Conservation (phyloP, 2,888 invertebrate species). For the Drosophila dives region DNA sequence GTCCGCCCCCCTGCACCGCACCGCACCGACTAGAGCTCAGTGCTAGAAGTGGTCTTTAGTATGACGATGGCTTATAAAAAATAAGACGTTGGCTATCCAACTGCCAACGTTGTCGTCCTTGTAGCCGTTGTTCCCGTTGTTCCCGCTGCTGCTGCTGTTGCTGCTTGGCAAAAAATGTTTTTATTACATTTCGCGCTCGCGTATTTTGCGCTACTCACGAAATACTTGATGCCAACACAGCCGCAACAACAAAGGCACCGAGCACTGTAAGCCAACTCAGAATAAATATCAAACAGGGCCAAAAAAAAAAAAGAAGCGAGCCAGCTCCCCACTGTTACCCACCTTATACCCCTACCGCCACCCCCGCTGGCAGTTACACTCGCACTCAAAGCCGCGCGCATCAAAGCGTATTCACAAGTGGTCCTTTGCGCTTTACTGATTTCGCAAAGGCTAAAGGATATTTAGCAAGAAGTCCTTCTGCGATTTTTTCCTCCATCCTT, state of each 20-base stretch:
- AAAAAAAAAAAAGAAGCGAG: conserved; percentile 18
- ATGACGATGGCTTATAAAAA: conserved; percentile 37
- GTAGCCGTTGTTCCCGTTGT: conserved; percentile 14
- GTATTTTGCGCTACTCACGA: conserved; percentile 78
- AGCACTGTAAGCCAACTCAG: conserved; percentile 53
- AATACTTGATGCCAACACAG: conserved; percentile 74
- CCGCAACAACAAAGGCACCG: conserved; percentile 47
- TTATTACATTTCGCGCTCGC: conserved; percentile 83
- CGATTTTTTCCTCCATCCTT: conserved; percentile 42
- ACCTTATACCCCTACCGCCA: background rate
- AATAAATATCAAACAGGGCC: conserved; percentile 66
- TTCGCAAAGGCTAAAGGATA: conserved; percentile 78
- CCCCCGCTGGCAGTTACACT: conserved; percentile 60
- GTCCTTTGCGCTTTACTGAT: conserved; percentile 82
- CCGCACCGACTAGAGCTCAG: background rate
- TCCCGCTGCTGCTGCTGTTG: conserved; percentile 6
- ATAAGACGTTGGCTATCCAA: conserved; percentile 66
- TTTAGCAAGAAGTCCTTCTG: conserved; percentile 74
- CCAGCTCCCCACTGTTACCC: conserved; percentile 3
- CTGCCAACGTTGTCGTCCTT: conserved; percentile 11
- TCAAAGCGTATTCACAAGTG: conserved; percentile 83
- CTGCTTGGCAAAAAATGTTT: conserved; percentile 80
- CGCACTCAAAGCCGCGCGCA: conserved; percentile 72
- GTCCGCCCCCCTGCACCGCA: background rate
- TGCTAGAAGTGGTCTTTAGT: conserved; percentile 71